Base-by-base conservation (phyloP, 2,797 vertebrate genomes). In the Crypturellus tataupa region DNA sequence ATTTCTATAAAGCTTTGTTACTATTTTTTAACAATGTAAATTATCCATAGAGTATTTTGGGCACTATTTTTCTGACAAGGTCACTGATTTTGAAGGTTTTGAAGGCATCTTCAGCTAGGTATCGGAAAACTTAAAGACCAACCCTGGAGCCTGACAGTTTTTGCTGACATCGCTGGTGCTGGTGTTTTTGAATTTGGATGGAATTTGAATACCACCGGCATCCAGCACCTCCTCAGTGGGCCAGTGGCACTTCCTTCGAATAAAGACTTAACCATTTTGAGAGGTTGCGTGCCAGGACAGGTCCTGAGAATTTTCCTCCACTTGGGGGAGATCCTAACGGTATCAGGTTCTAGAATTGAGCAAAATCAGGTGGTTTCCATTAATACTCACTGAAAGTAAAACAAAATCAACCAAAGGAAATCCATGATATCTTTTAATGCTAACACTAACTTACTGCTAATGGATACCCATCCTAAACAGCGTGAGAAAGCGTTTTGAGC, bases 1-100 rank as follows among this genome's bases (percentile, higher is more conserved):
- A 95, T 79, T 91, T 95, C 96, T 87, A 70, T 93, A 95, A 96
- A 95, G 82, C 94, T 93, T 84, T 0, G 53, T 91, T 95, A 95
- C 91, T 93, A 59, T 87, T 96, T 87, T 94, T 92, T 72, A 93
- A 92, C 95, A 80, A 83, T 23, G 65, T 67, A 51, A 93, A 95
- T 47, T 42, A 65, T 84, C 83, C 75, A 76, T 40, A 80, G 84
- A 92, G 67, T 92, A 93, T 95, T 93, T 69, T 92, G 85, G 92
- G 46, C 92, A 63, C 14, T 72, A 42, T 94, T 92, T 92, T 94
- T 79, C 79, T 76, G 70, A 91, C 69, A 77, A 85, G 67, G 70
- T 87, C 17, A 27, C 62, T 63, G 90, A 59, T 91, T 87, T 12
- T 59, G 69, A 46, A 88, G 78, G 42, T 73, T 86, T 14, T 85